These are phyloP conservation scores for Drosophila sechellia DNA, from an alignment of 1,140 invertebrate species.

Conservation along the genomic window DNA sequence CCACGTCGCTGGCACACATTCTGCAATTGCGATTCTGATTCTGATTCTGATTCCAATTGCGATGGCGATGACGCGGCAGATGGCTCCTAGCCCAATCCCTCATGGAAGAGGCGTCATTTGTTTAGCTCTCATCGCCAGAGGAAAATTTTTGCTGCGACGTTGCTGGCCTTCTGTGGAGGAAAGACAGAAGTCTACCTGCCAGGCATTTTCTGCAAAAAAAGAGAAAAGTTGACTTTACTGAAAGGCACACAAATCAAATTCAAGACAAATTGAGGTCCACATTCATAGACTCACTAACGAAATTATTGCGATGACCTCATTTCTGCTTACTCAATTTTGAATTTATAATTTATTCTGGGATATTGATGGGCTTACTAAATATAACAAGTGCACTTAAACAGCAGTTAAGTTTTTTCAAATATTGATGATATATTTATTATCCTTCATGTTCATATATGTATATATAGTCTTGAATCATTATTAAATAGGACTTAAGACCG, in stretches of 20 bases:
- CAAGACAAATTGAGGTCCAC: constrained; percentile 28
- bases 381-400: too few relatives aligned
- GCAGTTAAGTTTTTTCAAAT: too few relatives aligned
- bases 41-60: constrained; percentile 14
- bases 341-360: not conserved
- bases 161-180: constrained; percentile 5
- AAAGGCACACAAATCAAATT: constrained; percentile 42
- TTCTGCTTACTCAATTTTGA: constrained; percentile 1
- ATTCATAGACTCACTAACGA: constrained; percentile 18
- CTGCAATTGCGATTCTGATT: constrained; percentile 27
- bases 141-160: constrained; percentile 15
- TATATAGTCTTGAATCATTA: too few relatives aligned
- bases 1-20: constrained; percentile 29
- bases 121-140: constrained; percentile 43
- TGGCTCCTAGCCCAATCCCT: constrained; percentile 21
- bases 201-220: constrained; percentile 41
- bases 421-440: too few relatives aligned
- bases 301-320: constrained; percentile 8
- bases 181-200: constrained; percentile 19
- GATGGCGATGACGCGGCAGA: constrained; percentile 1
- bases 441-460: too few relatives aligned
- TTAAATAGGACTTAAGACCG: not conserved
- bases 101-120: constrained; percentile 37
- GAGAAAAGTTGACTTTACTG: constrained; percentile 24
- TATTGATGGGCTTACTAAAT: not conserved